These are phyloP conservation scores for Lophius americanus DNA, from an alignment of 2,797 vertebrate genomes.

Conservation along the genomic window DNA sequence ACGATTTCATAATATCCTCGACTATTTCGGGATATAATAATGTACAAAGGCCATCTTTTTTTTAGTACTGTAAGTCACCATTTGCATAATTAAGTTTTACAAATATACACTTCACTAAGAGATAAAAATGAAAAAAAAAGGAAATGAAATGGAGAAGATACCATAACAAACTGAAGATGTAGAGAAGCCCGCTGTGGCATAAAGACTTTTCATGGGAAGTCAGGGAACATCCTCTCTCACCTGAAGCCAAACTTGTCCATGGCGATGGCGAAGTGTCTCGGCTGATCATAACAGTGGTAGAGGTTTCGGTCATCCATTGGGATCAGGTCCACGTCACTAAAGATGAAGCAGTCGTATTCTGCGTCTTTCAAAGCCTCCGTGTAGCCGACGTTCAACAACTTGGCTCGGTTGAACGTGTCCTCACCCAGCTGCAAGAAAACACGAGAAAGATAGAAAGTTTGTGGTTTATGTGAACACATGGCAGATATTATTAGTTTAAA, in stretches of 20 bases:
- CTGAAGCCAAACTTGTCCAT: conserved; percentile 99
- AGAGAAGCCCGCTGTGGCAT: no score
- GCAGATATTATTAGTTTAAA: not conserved
- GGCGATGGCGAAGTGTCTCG: conserved; percentile 96
- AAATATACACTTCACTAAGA: conserved; percentile 15
- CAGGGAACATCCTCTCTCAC: conserved; percentile 63
- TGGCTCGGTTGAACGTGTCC: conserved; percentile 96
- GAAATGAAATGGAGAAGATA: no score
- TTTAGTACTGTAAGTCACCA: not conserved
- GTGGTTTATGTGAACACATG: not conserved
- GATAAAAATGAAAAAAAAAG: not conserved
- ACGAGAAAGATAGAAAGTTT: not conserved
- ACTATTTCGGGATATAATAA: not conserved
- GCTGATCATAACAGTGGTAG: conserved; percentile 98
- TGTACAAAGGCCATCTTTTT: conserved; percentile 9
- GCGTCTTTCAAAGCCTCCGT: conserved; percentile 92
- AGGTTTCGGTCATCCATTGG: conserved; percentile 99
- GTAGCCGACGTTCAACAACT: conserved; percentile 95
- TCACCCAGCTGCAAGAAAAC: conserved; percentile 87
- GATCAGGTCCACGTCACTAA: conserved; percentile 96
- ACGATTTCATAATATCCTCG: no score
- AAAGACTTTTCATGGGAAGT: no score
- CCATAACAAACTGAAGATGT: no score
- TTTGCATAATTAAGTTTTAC: conserved; percentile 12
- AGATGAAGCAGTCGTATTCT: conserved; percentile 97